Evolutionary conservation across 2,113 vertebrate genomes (phyloP).

Genomic region (Bambusicola thoracicus): DNA sequence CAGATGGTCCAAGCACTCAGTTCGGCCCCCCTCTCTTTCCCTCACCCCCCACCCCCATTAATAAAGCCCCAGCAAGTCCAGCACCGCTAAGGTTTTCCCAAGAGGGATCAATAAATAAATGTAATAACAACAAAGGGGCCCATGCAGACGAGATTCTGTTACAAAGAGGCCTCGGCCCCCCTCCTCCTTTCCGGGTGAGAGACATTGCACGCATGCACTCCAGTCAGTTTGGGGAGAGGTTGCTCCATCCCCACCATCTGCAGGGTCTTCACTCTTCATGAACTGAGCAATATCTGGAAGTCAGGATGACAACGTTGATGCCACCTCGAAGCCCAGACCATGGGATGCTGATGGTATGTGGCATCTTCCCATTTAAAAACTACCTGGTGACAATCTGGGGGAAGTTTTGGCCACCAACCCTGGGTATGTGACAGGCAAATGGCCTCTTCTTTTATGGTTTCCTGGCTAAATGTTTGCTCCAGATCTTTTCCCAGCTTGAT

Average conservation of each 20-base stretch:
- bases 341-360: fast-evolving
- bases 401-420: neutral
- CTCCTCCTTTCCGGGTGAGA: slow-evolving; percentile 34
- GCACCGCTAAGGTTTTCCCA: slow-evolving; percentile 43
- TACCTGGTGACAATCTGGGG: neutral
- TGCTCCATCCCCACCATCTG: neutral
- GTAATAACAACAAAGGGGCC: slow-evolving; percentile 71
- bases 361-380: neutral
- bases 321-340: neutral
- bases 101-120: slow-evolving; percentile 65
- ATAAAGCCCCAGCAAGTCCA: slow-evolving; percentile 40
- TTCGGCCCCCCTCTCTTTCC: neutral
- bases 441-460: neutral
- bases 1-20: slow-evolving; percentile 25
- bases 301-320: neutral
- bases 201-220: neutral
- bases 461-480: neutral
- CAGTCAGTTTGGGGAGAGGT: neutral
- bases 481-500: neutral
- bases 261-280: neutral
- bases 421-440: neutral
- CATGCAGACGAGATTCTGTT: slow-evolving; percentile 62
- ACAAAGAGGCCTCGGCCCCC: slow-evolving; percentile 53
- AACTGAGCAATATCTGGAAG: neutral
- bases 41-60: slow-evolving; percentile 6